Evolutionary conservation across 1,140 invertebrate genomes (phyloP), one percentile per base, ranked within the genome.

Genomic region (Caenorhabditis tropicalis): DNA sequence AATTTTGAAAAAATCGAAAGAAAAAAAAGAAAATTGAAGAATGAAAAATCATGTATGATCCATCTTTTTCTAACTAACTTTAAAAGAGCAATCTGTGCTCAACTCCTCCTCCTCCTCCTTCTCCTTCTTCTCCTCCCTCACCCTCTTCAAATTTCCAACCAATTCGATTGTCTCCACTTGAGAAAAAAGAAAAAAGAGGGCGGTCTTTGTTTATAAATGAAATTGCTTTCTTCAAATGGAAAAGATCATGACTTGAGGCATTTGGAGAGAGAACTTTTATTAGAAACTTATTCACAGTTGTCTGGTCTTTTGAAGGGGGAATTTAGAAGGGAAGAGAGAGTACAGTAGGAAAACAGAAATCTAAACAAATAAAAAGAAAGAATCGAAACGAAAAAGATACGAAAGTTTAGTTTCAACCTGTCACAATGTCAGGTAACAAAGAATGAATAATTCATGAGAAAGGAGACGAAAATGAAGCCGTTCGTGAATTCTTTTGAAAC

Each of bases 171-270:
- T 43, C 31, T 74, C 65, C 36, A 19, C 36, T 74, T 74, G 65
- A 74, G 58, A 36, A 65, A n/a, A 21, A 74, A 39, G 19, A 36
- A 51, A n/a, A 51, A 19, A 51, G 19, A 15, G 15, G 6, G n/a
- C 33, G 46, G 48, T 36, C 53, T 81, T 81, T 81, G 79, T 81
- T 81, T 81, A 81, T 81, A 81, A 81, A 81, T 81, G 48, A 81
- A 81, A 81, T 81, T 81, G 48, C 79, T 58, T 81, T 74, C 36
- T 43, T 24, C 3, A 19, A 65, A 51, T 51, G 49, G 49, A 51
- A n/a, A 51, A 27, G 24, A 56, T 56, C 24, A 56, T 56, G 53
- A 12, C 53, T 29, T n/a, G n/a, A n/a, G n/a, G n/a, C n/a, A n/a
- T 56, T 27, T 56, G 19, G n/a, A n/a, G 48, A 19, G 2, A 46